Conservation (phyloP, 1,140 invertebrate genomes). For the Leucophenga varia region DNA sequence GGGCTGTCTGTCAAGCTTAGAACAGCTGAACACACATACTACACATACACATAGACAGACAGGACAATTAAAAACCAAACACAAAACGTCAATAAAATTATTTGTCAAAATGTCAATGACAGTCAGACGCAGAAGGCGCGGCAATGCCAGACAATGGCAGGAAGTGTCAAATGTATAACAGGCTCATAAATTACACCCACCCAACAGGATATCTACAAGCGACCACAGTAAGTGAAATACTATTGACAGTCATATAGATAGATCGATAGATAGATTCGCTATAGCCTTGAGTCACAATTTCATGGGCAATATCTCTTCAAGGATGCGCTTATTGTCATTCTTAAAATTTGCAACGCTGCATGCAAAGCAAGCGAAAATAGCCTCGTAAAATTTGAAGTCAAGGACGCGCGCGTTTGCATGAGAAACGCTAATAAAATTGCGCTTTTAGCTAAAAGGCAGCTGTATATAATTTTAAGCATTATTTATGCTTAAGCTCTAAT, state of each 20-base stretch:
- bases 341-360: no score
- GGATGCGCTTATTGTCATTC: no score
- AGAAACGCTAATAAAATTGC: no score
- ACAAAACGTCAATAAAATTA: conserved; percentile 29
- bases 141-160: not conserved
- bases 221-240: conserved; percentile 2
- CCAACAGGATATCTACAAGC: no score
- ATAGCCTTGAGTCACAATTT: no score
- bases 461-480: no score
- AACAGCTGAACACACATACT: not conserved
- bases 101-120: conserved; percentile 22
- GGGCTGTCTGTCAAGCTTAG: conserved; percentile 1
- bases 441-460: conserved; percentile 10
- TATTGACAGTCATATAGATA: conserved; percentile 28
- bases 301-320: conserved; percentile 24
- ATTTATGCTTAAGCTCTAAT: no score
- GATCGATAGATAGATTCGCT: no score
- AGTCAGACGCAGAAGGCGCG: not conserved
- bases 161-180: conserved; percentile 23
- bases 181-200: no score
- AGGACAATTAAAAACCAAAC: conserved; percentile 29
- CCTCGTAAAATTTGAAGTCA: no score
- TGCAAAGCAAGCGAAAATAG: no score
- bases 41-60: not conserved
- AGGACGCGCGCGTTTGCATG: no score